Conservation (phyloP, 53 echinoderm and acorn worm genomes). For the Apostichopus leukothele region DNA sequence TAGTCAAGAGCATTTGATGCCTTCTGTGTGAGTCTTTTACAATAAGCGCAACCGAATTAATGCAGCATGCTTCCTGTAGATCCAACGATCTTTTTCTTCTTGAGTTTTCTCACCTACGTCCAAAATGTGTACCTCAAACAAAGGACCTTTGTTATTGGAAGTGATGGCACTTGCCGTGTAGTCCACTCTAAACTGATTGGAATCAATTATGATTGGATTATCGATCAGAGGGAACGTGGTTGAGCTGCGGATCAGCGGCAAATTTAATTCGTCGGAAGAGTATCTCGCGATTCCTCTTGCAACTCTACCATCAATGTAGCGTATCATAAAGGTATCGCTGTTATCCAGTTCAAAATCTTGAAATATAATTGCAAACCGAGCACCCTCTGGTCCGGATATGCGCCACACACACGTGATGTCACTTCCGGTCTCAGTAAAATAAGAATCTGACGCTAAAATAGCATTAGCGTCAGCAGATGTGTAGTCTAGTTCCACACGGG, state of each 20-base stretch:
- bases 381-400: background rate
- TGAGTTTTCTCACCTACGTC: background rate
- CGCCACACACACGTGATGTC: too few species aligned
- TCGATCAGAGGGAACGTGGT: background rate
- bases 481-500: too few species aligned
- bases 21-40: too few species aligned
- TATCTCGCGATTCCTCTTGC: background rate
- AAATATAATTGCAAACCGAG: background rate
- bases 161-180: background rate
- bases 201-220: background rate
- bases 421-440: too few species aligned
- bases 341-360: background rate
- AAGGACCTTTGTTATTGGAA: background rate
- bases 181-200: background rate
- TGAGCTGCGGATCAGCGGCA: background rate
- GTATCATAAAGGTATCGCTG: background rate
- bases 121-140: constrained; percentile 8
- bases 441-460: too few species aligned
- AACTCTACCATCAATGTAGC: background rate
- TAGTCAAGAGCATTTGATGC: too few species aligned
- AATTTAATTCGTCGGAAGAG: background rate
- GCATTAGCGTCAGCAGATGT: too few species aligned
- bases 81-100: too few species aligned
- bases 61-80: too few species aligned
- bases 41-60: too few species aligned